Conservation (phyloP, 2,113 vertebrate species). For the Catharus minimus region DNA sequence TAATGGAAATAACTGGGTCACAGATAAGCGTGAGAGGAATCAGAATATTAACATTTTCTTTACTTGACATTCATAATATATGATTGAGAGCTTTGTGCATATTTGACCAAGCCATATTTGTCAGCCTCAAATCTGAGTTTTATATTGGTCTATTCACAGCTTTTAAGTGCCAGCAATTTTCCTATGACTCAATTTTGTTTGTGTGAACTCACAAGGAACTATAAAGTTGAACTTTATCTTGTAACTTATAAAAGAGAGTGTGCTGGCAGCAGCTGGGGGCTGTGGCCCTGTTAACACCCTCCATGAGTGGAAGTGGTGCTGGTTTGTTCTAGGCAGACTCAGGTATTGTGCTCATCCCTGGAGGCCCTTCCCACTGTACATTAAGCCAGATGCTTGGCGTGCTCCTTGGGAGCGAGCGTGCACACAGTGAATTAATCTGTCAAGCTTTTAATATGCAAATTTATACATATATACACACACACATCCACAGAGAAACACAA, state of each 20-base stretch:
- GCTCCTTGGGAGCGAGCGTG: not conserved
- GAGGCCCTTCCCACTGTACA: not conserved
- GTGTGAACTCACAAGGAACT: not conserved
- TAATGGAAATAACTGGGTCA: slow-evolving; percentile 38
- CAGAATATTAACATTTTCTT: not conserved
- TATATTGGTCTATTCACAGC: not conserved
- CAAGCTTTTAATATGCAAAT: not conserved
- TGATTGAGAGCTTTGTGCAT: not conserved
- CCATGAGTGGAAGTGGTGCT: not conserved
- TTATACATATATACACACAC: not conserved
- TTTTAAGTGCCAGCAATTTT: not conserved
- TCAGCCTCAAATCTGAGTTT: not conserved
- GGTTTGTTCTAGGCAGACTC: not conserved
- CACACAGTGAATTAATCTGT: not conserved
- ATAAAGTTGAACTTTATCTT: not conserved
- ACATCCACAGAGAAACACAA: not conserved
- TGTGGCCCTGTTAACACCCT: not conserved
- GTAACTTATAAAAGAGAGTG: not conserved
- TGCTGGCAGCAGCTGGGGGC: not conserved
- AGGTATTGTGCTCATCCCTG: not conserved
- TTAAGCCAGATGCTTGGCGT: not conserved
- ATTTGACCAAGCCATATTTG: not conserved
- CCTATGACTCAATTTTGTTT: not conserved
- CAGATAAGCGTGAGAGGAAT: slow-evolving; percentile 35
- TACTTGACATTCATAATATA: not conserved